phyloP scores from a whole-genome alignment of 2,888 invertebrate species.

The Cosmorhoe ocellata region DNA sequence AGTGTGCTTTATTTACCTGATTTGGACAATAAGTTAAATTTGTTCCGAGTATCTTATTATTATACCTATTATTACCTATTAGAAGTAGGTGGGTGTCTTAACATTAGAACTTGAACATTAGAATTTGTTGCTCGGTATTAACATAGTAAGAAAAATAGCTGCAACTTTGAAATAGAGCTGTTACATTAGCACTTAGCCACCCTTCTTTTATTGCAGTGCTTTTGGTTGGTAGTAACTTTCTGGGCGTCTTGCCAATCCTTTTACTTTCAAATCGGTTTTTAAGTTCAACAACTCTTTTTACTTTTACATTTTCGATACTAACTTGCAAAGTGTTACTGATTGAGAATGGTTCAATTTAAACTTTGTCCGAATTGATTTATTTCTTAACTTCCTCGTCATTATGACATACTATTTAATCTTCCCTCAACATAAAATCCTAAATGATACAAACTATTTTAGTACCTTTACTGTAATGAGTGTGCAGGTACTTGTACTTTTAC shows the following conservation, averaged over 20 bases:
- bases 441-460: too few species aligned
- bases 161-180: conserved; percentile 5
- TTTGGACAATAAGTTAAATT: conserved; percentile 13
- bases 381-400: background rate
- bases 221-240: conserved; percentile 19
- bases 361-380: background rate
- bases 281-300: conserved; percentile 14
- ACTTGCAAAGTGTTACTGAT: conserved; percentile 2
- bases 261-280: conserved; percentile 19
- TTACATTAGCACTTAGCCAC: conserved; percentile 10
- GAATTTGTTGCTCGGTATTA: background rate
- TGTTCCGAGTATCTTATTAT: background rate
- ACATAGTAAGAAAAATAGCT: conserved; percentile 7
- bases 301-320: conserved; percentile 8
- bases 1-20: conserved; percentile 1
- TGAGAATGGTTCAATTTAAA: conserved; percentile 3
- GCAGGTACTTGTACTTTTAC: too few species aligned
- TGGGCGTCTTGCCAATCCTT: conserved; percentile 17
- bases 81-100: background rate
- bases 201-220: conserved; percentile 17
- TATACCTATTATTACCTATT: too few species aligned
- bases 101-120: background rate
- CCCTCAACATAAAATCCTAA: too few species aligned
- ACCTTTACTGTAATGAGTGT: too few species aligned
- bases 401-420: too few species aligned